Percentiles rank a stretch among this genome's conserved stretches.
Evolutionary conservation across 1,140 invertebrate species (phyloP).

Genomic region (Holcopasites calliopsidis): DNA sequence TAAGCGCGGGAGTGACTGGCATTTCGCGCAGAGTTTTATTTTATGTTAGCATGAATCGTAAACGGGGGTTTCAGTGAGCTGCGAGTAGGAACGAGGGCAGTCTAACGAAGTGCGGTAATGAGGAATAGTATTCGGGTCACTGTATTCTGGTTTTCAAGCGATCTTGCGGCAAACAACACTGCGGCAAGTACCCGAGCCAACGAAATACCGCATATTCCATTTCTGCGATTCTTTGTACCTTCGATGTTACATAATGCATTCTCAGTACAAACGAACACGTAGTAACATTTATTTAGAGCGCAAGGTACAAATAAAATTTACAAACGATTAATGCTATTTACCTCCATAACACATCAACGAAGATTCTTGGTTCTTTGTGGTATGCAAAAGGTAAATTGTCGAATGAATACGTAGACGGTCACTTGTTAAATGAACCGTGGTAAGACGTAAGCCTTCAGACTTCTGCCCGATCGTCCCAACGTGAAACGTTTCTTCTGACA

Average conservation of each 20-base stretch:
- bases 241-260: neutral
- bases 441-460: neutral
- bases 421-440: neutral
- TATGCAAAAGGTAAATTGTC: neutral
- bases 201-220: constrained; percentile 6
- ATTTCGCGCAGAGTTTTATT: too few relatives aligned
- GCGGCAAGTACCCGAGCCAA: constrained; percentile 34
- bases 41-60: too few relatives aligned
- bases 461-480: neutral
- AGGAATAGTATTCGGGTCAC: neutral
- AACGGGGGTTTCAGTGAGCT: too few relatives aligned
- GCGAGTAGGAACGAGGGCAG: too few relatives aligned
- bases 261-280: neutral
- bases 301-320: neutral
- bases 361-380: neutral
- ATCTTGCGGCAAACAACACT: neutral
- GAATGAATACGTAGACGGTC: too few relatives aligned
- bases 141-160: constrained; percentile 4
- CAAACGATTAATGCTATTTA: neutral
- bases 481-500: neutral
- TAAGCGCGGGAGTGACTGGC: too few relatives aligned
- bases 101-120: neutral
- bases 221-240: neutral
- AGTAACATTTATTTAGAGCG: too few relatives aligned
- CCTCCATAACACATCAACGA: neutral